Evolutionary conservation across 2,888 invertebrate genomes (phyloP), one percentile per base, ranked within the genome.

Genomic region (Stenodera caucasica): DNA sequence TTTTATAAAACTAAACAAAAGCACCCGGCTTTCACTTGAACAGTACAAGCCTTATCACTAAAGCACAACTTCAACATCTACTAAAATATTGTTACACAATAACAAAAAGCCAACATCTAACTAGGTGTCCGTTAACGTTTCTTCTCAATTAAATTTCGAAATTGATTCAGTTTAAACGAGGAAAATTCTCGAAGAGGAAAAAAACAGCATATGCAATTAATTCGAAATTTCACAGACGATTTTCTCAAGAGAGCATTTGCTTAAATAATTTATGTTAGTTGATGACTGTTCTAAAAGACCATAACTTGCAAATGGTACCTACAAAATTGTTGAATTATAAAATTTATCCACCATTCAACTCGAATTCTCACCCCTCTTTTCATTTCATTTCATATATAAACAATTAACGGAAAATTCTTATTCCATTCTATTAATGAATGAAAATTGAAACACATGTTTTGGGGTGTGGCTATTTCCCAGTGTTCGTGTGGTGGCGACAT

Each of bases 381-480:
- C 26, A 5, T 26, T 26, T 26, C 26, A 3, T 26, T 45, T 12
- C 11, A 4, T 45, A 21, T 21, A 21, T 21, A 45, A 45, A 45
- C 12, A 55, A 14, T 30, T 9, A 23, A 14, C 7, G 49, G 37
- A 8, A 49, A 53, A 53, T 64, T 61, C 57, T 64, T 64, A 64
- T 61, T 58, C 56, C 51, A 29, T 55, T 45, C 45, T 4, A 53
- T 54, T 64, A 61, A 64, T 64, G 64, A 64, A 56, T 57, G 61
- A 64, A 64, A 61, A 61, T 52, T 60, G 45, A 15, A 61, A 61
- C 61, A 64, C 55, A 61, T 61, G 64, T 64, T 64, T 56, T 49
- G 58, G 61, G 54, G 64, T 58, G 61, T 53, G 56, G 51, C 51
- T 21, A 55, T 56, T 60, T 53, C 33, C 57, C 57, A 45, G 45